Percentiles rank a stretch among this genome's conserved stretches.
Evolutionary conservation across 2,113 vertebrate genomes (phyloP).

Genomic region (Epinephelus moara): DNA sequence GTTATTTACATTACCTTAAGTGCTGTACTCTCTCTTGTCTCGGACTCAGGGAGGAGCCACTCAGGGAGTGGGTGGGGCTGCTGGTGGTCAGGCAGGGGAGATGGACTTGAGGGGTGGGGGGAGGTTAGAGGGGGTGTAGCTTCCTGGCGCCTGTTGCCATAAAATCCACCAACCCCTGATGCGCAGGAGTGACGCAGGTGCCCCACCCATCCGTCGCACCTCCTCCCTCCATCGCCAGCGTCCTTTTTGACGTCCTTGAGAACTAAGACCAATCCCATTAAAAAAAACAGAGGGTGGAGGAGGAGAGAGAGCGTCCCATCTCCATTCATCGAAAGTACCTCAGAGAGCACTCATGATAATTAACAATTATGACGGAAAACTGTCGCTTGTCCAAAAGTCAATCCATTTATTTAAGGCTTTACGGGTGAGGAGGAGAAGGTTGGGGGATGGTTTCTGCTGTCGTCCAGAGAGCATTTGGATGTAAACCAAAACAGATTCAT

Average conservation of each 20-base stretch:
- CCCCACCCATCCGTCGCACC: constrained; percentile 58
- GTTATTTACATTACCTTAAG: constrained; percentile 84
- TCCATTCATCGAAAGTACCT: constrained; percentile 78
- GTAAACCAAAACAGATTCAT: constrained; percentile 51
- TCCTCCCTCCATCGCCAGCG: constrained; percentile 54
- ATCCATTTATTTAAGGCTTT: constrained; percentile 76
- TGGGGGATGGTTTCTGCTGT: constrained; percentile 47
- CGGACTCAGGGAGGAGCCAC: constrained; percentile 64
- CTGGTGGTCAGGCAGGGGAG: constrained; percentile 35
- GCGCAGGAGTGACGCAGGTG: constrained; percentile 69
- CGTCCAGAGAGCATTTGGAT: constrained; percentile 54
- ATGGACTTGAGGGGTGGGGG: constrained; percentile 45
- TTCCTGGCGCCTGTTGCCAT: constrained; percentile 48
- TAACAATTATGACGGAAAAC: constrained; percentile 81
- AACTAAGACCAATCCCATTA: constrained; percentile 81
- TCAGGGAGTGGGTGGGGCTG: constrained; percentile 46
- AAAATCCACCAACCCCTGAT: constrained; percentile 45
- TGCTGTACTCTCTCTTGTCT: constrained; percentile 76
- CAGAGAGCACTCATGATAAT: constrained; percentile 84
- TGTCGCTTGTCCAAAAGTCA: constrained; percentile 73
- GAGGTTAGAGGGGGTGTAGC: constrained; percentile 37
- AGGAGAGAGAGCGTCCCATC: constrained; percentile 42
- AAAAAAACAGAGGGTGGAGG: constrained; percentile 64
- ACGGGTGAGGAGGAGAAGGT: not conserved
- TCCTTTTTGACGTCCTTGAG: constrained; percentile 82